Conservation (phyloP, 2,797 vertebrate genomes). For the Geotrypetes seraphini region DNA sequence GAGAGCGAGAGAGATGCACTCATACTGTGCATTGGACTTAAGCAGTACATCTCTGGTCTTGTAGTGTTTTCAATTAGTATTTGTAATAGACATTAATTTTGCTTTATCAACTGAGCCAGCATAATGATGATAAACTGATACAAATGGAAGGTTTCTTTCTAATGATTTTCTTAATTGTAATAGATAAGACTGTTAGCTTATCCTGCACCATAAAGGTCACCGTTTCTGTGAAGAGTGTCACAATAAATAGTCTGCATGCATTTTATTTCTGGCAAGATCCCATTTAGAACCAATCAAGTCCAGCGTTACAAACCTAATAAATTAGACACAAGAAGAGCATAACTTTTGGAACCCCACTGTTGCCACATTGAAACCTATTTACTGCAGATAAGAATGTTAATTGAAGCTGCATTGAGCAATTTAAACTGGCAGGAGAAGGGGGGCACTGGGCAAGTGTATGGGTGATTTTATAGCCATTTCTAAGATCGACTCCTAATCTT, state of each 20-base stretch:
- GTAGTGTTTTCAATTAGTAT: not conserved
- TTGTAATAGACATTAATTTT: not conserved
- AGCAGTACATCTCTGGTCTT: not conserved
- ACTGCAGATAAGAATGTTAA: too few relatives aligned
- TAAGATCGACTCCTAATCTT: too few relatives aligned
- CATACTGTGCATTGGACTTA: too few relatives aligned
- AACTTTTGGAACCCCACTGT: too few relatives aligned
- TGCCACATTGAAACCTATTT: too few relatives aligned
- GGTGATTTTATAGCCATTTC: too few relatives aligned
- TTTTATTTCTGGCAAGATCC: constrained; percentile 30
- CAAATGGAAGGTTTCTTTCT: constrained; percentile 13
- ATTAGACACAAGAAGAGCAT: too few relatives aligned
- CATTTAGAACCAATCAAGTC: constrained; percentile 11
- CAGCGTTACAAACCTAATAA: constrained; percentile 8
- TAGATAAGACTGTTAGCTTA: constrained; percentile 11
- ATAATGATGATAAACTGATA: not conserved
- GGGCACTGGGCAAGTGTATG: too few relatives aligned
- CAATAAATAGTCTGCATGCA: constrained; percentile 31
- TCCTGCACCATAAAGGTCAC: constrained; percentile 23
- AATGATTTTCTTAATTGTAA: constrained; percentile 20
- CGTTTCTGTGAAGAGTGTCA: constrained; percentile 31
- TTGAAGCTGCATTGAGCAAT: too few relatives aligned
- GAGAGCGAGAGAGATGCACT: too few relatives aligned
- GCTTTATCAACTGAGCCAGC: not conserved
- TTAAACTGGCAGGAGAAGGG: too few relatives aligned